These are phyloP conservation scores for Corydoras sp. DNA, from an alignment of 2,113 vertebrate genomes.

Conservation along the genomic window DNA sequence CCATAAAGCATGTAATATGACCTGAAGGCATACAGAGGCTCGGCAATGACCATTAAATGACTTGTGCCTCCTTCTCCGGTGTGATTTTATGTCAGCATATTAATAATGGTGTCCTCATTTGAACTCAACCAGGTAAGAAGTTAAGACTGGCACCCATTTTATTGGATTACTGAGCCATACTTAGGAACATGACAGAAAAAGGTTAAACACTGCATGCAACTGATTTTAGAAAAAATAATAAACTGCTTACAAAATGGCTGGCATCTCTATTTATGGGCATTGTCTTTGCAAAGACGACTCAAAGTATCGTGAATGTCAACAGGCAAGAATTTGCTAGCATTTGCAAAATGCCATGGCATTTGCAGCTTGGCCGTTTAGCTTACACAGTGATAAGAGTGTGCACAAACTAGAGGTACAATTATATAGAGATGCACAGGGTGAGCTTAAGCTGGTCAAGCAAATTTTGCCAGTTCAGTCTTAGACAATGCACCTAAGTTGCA, in stretches of 20 bases:
- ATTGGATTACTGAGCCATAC: constrained; percentile 70
- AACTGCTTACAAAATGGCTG: constrained; percentile 46
- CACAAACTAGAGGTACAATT: constrained; percentile 49
- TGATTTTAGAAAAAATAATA: constrained; percentile 41
- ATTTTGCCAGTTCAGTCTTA: constrained; percentile 53
- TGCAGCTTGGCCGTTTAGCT: constrained; percentile 56
- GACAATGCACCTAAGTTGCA: too few species aligned
- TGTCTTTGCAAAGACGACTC: constrained; percentile 51
- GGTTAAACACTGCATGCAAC: constrained; percentile 63
- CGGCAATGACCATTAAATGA: background rate
- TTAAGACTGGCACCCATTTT: constrained; percentile 54
- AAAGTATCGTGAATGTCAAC: constrained; percentile 74
- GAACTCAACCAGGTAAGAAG: constrained; percentile 50
- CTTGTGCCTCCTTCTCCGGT: background rate
- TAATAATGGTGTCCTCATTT: constrained; percentile 53
- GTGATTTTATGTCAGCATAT: constrained; percentile 56
- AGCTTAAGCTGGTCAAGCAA: constrained; percentile 44
- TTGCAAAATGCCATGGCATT: constrained; percentile 78
- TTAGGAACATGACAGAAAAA: constrained; percentile 61
- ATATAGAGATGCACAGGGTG: constrained; percentile 39
- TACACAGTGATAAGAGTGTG: constrained; percentile 57
- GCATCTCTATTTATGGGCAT: constrained; percentile 67
- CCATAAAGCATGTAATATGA: too few species aligned
- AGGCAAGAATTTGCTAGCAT: constrained; percentile 67
- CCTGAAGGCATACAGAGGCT: too few species aligned